Conservation (phyloP, 2,888 invertebrate species). For the Margaritifera margaritifera region DNA sequence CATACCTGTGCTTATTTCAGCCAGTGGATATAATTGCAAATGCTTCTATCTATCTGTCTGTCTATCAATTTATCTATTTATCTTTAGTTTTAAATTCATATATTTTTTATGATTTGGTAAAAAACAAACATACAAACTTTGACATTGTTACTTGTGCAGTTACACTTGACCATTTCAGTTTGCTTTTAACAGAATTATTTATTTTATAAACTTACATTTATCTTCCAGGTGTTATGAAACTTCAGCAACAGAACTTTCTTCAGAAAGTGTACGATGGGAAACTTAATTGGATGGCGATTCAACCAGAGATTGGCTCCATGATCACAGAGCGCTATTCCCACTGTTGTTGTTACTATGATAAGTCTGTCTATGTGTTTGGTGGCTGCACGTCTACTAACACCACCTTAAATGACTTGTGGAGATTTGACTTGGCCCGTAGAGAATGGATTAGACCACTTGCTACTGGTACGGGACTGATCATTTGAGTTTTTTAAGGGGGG, state of each 20-base stretch:
- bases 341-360: constrained; percentile 80
- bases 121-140: too few species aligned
- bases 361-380: constrained; percentile 90
- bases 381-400: constrained; percentile 95
- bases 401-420: constrained; percentile 97
- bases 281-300: constrained; percentile 51
- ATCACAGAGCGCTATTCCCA: constrained; percentile 94
- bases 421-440: constrained; percentile 88
- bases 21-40: too few species aligned
- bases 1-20: too few species aligned
- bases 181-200: not conserved
- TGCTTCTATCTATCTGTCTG: too few species aligned
- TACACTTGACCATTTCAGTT: constrained; percentile 39
- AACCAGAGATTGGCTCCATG: constrained; percentile 77
- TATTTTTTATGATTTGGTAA: too few species aligned
- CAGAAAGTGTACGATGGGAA: constrained; percentile 78
- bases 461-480: constrained; percentile 58
- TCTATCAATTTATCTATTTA: too few species aligned
- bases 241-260: constrained; percentile 82
- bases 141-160: too few species aligned
- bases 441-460: constrained; percentile 81
- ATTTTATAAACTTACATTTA: not conserved
- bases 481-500: too few species aligned
- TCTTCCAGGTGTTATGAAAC: constrained; percentile 84
- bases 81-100: too few species aligned